Conservation (phyloP, 2,113 vertebrate species). For the Canis aureus region DNA sequence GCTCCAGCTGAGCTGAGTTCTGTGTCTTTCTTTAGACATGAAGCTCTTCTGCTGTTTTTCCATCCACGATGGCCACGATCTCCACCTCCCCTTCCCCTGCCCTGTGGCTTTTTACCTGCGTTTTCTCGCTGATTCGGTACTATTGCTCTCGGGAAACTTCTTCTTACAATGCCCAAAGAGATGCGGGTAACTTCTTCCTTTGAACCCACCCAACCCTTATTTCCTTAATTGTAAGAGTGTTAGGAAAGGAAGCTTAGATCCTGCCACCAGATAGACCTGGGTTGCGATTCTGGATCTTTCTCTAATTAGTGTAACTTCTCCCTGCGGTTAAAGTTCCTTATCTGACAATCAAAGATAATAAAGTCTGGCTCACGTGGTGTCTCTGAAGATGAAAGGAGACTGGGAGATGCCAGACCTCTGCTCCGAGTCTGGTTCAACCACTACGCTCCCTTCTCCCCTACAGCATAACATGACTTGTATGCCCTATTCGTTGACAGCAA, state of each 20-base stretch:
- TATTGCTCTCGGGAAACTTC: background rate
- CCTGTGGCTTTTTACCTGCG: background rate
- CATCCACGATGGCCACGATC: accelerated
- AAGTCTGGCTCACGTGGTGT: background rate
- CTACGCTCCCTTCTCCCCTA: background rate
- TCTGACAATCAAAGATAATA: background rate
- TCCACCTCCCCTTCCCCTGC: background rate
- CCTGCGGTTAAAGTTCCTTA: background rate
- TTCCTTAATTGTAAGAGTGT: background rate
- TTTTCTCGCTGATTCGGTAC: background rate
- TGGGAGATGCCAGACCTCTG: background rate
- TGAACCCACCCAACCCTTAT: background rate
- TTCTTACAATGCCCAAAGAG: background rate
- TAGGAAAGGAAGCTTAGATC: constrained; percentile 40
- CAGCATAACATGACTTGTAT: accelerated
- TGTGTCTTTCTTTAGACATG: background rate
- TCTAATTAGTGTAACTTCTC: background rate
- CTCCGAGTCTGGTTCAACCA: background rate
- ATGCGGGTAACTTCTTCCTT: background rate
- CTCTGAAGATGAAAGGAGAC: background rate
- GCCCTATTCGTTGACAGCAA: background rate
- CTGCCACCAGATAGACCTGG: background rate
- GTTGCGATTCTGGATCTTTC: background rate
- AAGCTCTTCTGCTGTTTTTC: background rate
- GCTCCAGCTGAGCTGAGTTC: background rate